phyloP scores from a whole-genome alignment of 2,113 vertebrate species.

The Serinus canaria region DNA sequence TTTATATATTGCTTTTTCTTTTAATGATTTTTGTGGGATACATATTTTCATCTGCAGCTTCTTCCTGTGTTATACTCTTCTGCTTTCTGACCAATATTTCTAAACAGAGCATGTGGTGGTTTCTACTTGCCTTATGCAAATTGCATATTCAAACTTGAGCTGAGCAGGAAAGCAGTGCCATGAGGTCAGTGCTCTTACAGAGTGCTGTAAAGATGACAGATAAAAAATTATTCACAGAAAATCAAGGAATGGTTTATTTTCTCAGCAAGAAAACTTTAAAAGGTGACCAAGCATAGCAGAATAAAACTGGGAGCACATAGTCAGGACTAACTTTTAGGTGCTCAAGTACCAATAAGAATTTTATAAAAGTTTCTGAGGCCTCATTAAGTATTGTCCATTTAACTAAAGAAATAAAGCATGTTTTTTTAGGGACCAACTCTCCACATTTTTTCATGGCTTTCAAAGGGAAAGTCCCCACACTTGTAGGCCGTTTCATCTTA shows the following conservation, averaged over 20 bases:
- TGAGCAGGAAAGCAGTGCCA: background rate
- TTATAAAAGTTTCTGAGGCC: background rate
- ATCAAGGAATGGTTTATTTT: background rate
- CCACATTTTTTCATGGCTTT: background rate
- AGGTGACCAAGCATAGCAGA: background rate
- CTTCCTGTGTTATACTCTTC: background rate
- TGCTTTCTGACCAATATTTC: background rate
- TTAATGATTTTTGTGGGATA: background rate
- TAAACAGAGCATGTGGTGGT: background rate
- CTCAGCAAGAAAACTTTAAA: background rate
- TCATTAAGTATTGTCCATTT: background rate
- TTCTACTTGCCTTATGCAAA: background rate
- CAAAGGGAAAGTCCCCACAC: background rate
- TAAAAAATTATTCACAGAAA: background rate
- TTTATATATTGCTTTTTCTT: constrained; percentile 22
- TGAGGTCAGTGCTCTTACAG: background rate
- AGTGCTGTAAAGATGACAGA: background rate
- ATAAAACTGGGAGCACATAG: background rate
- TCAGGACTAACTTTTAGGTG: background rate
- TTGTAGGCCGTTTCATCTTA: background rate
- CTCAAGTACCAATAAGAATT: background rate
- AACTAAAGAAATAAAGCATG: background rate
- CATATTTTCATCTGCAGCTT: background rate
- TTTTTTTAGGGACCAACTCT: background rate
- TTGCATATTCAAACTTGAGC: background rate